Conservation (phyloP, 2,888 invertebrate species). For the Psococerastis gibbosa region DNA sequence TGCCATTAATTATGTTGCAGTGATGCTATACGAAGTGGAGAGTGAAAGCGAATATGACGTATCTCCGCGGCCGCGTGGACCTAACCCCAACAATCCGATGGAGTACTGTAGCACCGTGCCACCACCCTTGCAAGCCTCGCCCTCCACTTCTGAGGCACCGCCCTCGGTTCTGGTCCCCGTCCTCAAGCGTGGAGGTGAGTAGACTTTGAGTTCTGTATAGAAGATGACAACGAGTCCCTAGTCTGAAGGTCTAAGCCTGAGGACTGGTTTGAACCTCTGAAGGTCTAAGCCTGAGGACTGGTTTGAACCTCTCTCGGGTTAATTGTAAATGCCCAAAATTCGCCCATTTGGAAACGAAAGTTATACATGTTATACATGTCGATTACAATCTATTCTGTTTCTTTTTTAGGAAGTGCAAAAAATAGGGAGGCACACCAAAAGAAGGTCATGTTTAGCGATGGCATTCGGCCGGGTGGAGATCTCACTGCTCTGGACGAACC, state of each 20-base stretch:
- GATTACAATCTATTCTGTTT: background rate
- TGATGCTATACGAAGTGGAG: slow-evolving; percentile 5
- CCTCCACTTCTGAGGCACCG: slow-evolving; percentile 25
- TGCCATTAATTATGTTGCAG: background rate
- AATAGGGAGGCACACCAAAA: slow-evolving; percentile 20
- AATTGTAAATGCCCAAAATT: too few species aligned
- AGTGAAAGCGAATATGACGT: slow-evolving; percentile 3
- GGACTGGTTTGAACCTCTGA: too few species aligned
- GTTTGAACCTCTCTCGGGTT: too few species aligned
- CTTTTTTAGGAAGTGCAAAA: slow-evolving; percentile 18
- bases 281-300: too few species aligned
- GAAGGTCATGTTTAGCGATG: slow-evolving; percentile 70
- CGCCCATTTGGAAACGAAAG: too few species aligned
- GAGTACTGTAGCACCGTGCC: slow-evolving; percentile 73
- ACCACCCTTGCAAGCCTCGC: slow-evolving; percentile 50
- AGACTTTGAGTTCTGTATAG: too few species aligned
- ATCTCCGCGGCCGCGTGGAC: slow-evolving; percentile 28
- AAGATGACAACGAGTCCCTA: too few species aligned
- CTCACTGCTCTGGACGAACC: slow-evolving; percentile 53
- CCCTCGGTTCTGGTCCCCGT: slow-evolving; percentile 70
- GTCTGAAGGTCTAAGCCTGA: too few species aligned
- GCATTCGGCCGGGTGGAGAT: slow-evolving; percentile 73
- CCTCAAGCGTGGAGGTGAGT: slow-evolving; percentile 51
- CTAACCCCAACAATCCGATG: slow-evolving; percentile 72
- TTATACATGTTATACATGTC: too few species aligned